phyloP scores from a whole-genome alignment of 2,797 vertebrate species.

The Takifugu ocellatus region DNA sequence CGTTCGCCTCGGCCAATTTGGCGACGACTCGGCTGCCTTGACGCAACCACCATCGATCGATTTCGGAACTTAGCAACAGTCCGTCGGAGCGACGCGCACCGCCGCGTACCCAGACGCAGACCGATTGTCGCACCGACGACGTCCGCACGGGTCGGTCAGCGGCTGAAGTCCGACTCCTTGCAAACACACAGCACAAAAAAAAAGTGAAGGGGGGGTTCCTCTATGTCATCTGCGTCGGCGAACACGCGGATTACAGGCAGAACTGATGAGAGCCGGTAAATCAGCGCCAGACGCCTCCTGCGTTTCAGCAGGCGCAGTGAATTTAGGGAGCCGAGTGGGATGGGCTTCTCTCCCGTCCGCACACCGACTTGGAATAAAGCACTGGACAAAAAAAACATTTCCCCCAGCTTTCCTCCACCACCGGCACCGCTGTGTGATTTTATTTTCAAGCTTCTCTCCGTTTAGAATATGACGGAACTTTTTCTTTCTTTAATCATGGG shows the following conservation, averaged over 20 bases:
- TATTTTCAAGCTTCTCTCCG: background rate
- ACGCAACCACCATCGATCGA: constrained; percentile 33
- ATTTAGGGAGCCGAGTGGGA: constrained; percentile 56
- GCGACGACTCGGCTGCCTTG: constrained; percentile 8
- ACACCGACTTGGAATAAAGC: constrained; percentile 35
- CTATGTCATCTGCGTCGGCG: constrained; percentile 57
- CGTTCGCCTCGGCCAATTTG: constrained; percentile 10
- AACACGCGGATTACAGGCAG: constrained; percentile 19
- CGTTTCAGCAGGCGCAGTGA: constrained; percentile 34
- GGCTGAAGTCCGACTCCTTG: constrained; percentile 6
- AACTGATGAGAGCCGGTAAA: constrained; percentile 32
- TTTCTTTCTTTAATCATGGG: too few species aligned
- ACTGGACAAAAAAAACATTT: background rate
- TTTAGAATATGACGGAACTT: too few species aligned
- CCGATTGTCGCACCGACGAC: constrained; percentile 15
- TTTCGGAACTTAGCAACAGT: constrained; percentile 54
- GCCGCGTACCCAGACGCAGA: constrained; percentile 12
- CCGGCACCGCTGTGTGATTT: background rate
- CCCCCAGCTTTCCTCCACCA: background rate
- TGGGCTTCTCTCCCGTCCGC: constrained; percentile 64
- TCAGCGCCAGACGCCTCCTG: constrained; percentile 46
- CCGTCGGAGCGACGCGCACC: constrained; percentile 2
- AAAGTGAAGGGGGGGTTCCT: constrained; percentile 39
- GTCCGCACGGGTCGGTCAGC: constrained; percentile 12
- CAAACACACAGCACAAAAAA: background rate